A percentile compares a stretch with the other conserved stretches of the same genome.
These are phyloP conservation scores for Muschampia plurimacula DNA, from an alignment of 2,888 invertebrate genomes.

Conservation along the genomic window DNA sequence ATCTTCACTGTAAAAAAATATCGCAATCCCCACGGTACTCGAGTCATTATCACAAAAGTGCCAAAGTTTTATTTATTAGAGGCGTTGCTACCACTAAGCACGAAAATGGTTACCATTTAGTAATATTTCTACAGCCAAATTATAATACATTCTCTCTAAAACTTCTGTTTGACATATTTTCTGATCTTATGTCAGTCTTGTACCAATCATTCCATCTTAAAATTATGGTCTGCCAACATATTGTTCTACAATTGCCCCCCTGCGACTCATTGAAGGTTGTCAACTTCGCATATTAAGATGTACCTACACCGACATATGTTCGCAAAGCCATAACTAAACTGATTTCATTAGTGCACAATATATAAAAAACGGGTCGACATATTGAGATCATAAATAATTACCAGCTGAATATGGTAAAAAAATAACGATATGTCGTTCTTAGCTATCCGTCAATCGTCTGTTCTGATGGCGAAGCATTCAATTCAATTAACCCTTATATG, in stretches of 20 bases:
- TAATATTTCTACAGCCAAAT: too few species aligned
- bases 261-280: neutral
- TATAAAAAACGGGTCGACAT: constrained; percentile 20
- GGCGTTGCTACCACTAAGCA: too few species aligned
- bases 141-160: too few species aligned
- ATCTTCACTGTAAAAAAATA: too few species aligned
- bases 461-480: constrained; percentile 11
- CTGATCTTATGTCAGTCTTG: too few species aligned
- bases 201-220: too few species aligned
- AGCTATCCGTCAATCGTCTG: constrained; percentile 24
- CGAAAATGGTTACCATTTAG: too few species aligned
- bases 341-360: constrained; percentile 22
- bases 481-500: constrained; percentile 36
- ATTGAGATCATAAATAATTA: constrained; percentile 22
- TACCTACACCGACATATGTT: constrained; percentile 22
- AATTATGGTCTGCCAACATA: neutral
- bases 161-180: too few species aligned
- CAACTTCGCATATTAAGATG: constrained; percentile 2
- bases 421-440: constrained; percentile 7
- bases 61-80: too few species aligned
- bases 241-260: neutral
- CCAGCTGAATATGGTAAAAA: constrained; percentile 28
- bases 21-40: too few species aligned
- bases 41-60: too few species aligned
- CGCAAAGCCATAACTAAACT: neutral